These are phyloP conservation scores for Athalia cordata DNA, from an alignment of 2,888 invertebrate species.

Conservation along the genomic window DNA sequence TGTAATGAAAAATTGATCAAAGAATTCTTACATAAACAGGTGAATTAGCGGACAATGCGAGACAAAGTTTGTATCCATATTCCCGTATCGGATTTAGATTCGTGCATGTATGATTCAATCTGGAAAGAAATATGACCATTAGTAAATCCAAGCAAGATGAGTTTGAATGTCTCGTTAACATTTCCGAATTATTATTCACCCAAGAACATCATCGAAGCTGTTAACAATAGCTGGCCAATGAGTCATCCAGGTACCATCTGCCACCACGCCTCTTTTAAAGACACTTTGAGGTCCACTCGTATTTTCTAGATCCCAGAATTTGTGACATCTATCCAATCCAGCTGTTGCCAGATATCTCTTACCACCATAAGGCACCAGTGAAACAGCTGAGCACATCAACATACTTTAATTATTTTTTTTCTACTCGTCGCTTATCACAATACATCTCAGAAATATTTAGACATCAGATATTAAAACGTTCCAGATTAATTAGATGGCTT, in stretches of 20 bases:
- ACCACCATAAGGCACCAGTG: constrained; percentile 75
- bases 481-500: neutral
- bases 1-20: constrained; percentile 25
- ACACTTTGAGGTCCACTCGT: constrained; percentile 68
- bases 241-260: constrained; percentile 75
- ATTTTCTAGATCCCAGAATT: constrained; percentile 82
- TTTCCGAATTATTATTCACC: constrained; percentile 61
- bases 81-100: constrained; percentile 69
- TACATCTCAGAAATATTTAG: neutral
- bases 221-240: constrained; percentile 75
- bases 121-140: constrained; percentile 51
- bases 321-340: constrained; percentile 80
- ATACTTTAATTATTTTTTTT: constrained; percentile 3
- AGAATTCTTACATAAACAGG: constrained; percentile 65
- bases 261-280: constrained; percentile 72
- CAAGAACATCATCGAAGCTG: constrained; percentile 72
- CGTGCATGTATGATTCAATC: constrained; percentile 67
- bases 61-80: constrained; percentile 65
- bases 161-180: constrained; percentile 25
- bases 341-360: constrained; percentile 81
- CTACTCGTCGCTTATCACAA: neutral
- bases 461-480: neutral
- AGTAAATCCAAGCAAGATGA: neutral
- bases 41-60: constrained; percentile 72
- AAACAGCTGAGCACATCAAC: constrained; percentile 66